Evolutionary conservation across 1,140 invertebrate species (phyloP).

Genomic region (Lineus longissimus): DNA sequence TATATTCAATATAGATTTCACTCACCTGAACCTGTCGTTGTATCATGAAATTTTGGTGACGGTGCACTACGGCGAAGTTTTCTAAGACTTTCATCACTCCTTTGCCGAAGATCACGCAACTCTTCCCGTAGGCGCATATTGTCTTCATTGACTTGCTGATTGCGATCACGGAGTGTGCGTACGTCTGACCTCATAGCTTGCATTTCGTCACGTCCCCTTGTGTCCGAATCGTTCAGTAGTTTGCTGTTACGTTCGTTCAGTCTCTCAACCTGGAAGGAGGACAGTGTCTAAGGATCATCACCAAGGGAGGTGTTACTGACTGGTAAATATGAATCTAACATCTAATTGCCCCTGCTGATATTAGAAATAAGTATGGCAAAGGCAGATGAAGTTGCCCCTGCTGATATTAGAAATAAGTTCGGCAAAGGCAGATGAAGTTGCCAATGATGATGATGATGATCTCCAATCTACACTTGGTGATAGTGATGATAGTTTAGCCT

Average conservation of each 20-base stretch:
- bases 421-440: neutral
- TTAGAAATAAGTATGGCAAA: neutral
- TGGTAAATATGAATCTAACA: too few relatives aligned
- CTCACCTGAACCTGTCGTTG: too few relatives aligned
- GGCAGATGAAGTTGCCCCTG: neutral
- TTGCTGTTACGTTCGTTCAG: conserved; percentile 5
- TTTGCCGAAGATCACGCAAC: neutral
- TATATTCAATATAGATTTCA: too few relatives aligned
- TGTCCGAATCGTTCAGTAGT: neutral
- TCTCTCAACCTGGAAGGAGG: neutral
- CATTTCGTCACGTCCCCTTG: conserved; percentile 18
- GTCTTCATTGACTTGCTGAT: conserved; percentile 36
- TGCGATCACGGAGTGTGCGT: conserved; percentile 28
- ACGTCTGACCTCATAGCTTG: conserved; percentile 32
- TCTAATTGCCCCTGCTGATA: neutral
- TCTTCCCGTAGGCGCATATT: conserved; percentile 28
- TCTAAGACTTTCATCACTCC: neutral
- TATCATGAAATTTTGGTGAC: too few relatives aligned
- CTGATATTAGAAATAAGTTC: neutral
- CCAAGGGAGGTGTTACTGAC: too few relatives aligned
- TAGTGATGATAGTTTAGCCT: too few relatives aligned
- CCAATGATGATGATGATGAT: neutral
- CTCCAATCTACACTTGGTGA: too few relatives aligned
- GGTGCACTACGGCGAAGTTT: too few relatives aligned
- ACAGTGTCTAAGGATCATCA: too few relatives aligned